Base-by-base conservation (phyloP, 2,797 vertebrate species). In the Melopsittacus undulatus region DNA sequence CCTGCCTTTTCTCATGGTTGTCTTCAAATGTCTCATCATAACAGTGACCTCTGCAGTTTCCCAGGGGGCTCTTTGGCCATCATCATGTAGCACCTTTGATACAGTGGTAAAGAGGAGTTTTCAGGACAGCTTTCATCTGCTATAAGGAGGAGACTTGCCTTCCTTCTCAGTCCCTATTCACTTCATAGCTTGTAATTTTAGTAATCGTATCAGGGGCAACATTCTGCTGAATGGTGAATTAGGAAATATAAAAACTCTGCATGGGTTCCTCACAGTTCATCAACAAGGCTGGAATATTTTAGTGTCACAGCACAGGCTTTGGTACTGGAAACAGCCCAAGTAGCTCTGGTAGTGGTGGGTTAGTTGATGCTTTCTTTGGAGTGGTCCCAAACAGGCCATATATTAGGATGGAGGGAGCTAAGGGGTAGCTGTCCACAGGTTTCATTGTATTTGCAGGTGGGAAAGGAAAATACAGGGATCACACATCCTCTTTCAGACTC, bases 261-360 rank as follows among this genome's bases (percentile, higher is more conserved):
- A 6, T 9, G 46, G 15, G 3, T 43, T 89, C 43, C 38, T 56
- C 56, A 10, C 12, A n/a, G 70, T 82, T 73, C 0, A 1, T 85
- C n/a, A 43, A 3, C 30, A 40, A 27, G 61, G 27, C 63, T 74
- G 84, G 59, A 85, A 18, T 52, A 34, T 80, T 89, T 70, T n/a
- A 29, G 45, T 30, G 62, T 22, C 20, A 8, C 26, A 22, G 51
- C 15, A n/a, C 21, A 36, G 34, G 16, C 0, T 0, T 38, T 5
- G 12, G 16, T 73, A 29, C 54, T 84, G 73, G 51, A 76, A 27
- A 59, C 66, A 67, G 10, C 0, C 0, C 17, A 2, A 2, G 0
- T 43, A 40, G 7, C 0, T 0, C 10, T 56, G 40, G 15, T 10
- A 26, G 46, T 8, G 20, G 15, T 43, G 75, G 13, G 10, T 74